Conservation (phyloP, 1,140 invertebrate genomes). For the Drosophila guanche region DNA sequence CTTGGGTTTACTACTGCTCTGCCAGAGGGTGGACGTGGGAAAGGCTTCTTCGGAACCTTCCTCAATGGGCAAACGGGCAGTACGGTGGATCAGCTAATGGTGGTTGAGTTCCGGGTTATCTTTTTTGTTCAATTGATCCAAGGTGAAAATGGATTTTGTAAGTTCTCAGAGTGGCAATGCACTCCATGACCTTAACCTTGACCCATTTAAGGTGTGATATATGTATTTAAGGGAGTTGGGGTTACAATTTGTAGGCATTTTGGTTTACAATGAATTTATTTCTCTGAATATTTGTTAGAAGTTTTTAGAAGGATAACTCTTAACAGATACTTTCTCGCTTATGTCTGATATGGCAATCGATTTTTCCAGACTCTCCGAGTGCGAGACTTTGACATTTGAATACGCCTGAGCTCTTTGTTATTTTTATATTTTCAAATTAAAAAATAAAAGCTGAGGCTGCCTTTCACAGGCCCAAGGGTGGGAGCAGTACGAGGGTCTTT, state of each 20-base stretch:
- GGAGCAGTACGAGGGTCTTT: neutral
- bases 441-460: conserved; percentile 60
- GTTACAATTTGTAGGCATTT: too few species aligned
- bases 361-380: neutral
- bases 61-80: conserved; percentile 20
- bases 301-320: too few species aligned
- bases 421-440: conserved; percentile 82
- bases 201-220: conserved; percentile 11
- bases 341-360: neutral
- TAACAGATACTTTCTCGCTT: too few species aligned
- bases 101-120: conserved; percentile 17
- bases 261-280: too few species aligned
- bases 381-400: conserved; percentile 70
- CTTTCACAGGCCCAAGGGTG: conserved; percentile 23
- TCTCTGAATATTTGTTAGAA: too few species aligned
- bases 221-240: too few species aligned
- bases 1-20: conserved; percentile 62
- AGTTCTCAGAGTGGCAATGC: conserved; percentile 31
- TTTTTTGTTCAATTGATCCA: conserved; percentile 42
- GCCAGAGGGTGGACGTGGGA: conserved; percentile 26
- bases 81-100: conserved; percentile 28
- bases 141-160: conserved; percentile 13
- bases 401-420: conserved; percentile 60
- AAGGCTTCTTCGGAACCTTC: conserved; percentile 41
- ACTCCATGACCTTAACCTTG: conserved; percentile 24